phyloP scores from a whole-genome alignment of 2,797 vertebrate species.

The Moxostoma hubbsi region DNA sequence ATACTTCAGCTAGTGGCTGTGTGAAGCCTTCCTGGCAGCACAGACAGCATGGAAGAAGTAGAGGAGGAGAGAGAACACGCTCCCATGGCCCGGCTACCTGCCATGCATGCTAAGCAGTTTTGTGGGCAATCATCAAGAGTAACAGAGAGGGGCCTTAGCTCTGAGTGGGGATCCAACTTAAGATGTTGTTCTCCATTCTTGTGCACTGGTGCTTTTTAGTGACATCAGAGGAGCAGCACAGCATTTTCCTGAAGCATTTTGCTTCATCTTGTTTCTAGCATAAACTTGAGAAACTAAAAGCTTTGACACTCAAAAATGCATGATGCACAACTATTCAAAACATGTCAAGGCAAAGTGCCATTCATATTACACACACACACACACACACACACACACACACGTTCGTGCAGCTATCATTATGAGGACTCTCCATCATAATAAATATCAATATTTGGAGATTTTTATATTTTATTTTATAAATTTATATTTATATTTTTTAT shows the following conservation, averaged over 20 bases:
- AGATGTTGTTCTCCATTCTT: conserved; percentile 36
- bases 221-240: conserved; percentile 19
- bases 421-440: too few species aligned
- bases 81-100: conserved; percentile 48
- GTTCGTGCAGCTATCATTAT: too few species aligned
- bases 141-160: conserved; percentile 43
- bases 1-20: conserved; percentile 46
- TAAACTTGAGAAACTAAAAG: conserved; percentile 4
- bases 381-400: too few species aligned
- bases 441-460: too few species aligned
- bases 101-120: conserved; percentile 53
- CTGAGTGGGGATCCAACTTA: conserved; percentile 40
- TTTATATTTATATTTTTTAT: too few species aligned
- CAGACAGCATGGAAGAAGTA: conserved; percentile 45
- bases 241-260: conserved; percentile 41
- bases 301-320: conserved; percentile 5
- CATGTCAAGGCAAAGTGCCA: too few species aligned
- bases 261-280: conserved; percentile 10
- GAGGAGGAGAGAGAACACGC: conserved; percentile 41
- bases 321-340: not conserved
- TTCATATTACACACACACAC: too few species aligned
- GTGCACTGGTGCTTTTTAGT: conserved; percentile 8
- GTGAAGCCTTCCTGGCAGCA: conserved; percentile 37
- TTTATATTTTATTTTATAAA: too few species aligned
- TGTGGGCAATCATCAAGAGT: conserved; percentile 44